A percentile compares a stretch with the other conserved stretches of the same genome.
These are phyloP conservation scores for Osmoderma eremita DNA, from an alignment of 2,888 invertebrate species.

Conservation along the genomic window DNA sequence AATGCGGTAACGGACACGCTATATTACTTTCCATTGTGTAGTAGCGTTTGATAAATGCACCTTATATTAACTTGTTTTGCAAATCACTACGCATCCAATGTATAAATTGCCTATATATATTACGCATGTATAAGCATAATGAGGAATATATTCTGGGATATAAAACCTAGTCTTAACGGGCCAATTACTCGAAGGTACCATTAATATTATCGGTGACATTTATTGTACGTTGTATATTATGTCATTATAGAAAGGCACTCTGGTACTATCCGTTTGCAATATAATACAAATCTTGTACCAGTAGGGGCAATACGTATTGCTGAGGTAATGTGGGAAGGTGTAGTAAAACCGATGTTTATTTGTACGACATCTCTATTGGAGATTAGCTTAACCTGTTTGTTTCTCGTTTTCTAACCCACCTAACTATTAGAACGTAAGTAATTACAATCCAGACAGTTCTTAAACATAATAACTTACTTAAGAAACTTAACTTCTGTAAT, in stretches of 20 bases:
- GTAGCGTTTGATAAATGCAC: too few species aligned
- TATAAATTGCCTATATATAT: slow-evolving; percentile 1
- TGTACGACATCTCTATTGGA: slow-evolving; percentile 19
- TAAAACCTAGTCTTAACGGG: slow-evolving; percentile 22
- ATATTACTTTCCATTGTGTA: too few species aligned
- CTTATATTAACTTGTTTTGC: neutral
- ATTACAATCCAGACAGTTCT: too few species aligned
- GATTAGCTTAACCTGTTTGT: slow-evolving; percentile 6
- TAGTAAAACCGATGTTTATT: slow-evolving; percentile 13
- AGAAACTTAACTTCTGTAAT: too few species aligned
- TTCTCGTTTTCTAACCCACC: slow-evolving; percentile 23
- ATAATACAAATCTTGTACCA: neutral
- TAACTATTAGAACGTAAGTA: neutral
- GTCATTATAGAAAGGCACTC: slow-evolving; percentile 26
- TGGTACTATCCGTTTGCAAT: slow-evolving; percentile 7
- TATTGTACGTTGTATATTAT: slow-evolving; percentile 28
- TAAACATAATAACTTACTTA: too few species aligned
- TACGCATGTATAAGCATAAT: neutral
- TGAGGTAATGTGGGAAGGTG: slow-evolving; percentile 20
- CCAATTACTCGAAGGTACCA: slow-evolving; percentile 21
- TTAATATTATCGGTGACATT: slow-evolving; percentile 25
- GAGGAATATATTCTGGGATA: slow-evolving; percentile 7
- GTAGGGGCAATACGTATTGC: neutral
- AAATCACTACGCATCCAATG: neutral
- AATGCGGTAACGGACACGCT: too few species aligned